These are phyloP conservation scores for Garrulus glandarius DNA, from an alignment of 2,797 vertebrate genomes.

Conservation along the genomic window DNA sequence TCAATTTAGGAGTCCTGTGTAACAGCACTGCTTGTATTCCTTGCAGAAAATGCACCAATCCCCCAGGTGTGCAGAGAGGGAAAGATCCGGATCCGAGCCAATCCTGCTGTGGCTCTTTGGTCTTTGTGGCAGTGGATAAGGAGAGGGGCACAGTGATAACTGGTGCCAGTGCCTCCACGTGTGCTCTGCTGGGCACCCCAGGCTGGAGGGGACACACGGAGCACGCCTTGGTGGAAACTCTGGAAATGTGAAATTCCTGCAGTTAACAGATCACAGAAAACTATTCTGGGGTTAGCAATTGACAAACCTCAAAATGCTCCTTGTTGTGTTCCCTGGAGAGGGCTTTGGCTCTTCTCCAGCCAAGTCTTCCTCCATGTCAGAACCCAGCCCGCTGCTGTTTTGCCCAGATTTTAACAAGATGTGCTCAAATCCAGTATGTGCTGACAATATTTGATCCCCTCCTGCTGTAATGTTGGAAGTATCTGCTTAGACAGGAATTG, in stretches of 20 bases:
- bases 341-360: neutral
- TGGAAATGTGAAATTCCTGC: neutral
- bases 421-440: neutral
- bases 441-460: neutral
- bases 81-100: neutral
- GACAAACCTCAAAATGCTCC: neutral
- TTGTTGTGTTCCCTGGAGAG: neutral
- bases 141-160: neutral
- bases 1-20: neutral
- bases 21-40: neutral
- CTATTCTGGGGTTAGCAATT: neutral
- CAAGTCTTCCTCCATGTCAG: neutral
- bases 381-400: neutral
- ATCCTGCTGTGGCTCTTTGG: neutral
- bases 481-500: neutral
- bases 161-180: fast-evolving
- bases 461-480: neutral
- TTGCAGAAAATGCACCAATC: neutral
- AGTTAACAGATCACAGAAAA: neutral
- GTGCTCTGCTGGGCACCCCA: neutral
- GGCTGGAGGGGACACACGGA: neutral
- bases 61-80: neutral
- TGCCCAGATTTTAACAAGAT: neutral
- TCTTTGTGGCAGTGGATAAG: neutral
- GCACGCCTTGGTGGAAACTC: fast-evolving